Evolutionary conservation across 2,888 invertebrate species (phyloP).

Genomic region (Heliconius hortense): DNA sequence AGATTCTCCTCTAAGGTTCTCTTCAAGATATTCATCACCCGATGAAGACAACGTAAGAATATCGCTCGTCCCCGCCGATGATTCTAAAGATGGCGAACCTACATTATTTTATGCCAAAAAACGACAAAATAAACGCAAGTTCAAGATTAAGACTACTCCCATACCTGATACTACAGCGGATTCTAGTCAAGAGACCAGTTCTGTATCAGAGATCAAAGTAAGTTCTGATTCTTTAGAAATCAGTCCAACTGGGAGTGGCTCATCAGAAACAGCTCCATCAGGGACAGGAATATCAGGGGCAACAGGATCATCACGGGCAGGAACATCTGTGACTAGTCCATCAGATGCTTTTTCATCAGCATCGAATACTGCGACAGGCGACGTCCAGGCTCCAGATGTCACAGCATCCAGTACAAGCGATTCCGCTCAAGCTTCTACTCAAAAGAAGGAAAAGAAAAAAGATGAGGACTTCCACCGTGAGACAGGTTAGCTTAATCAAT

Average conservation of each 20-base stretch:
- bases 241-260: conserved; percentile 40
- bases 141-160: conserved; percentile 48
- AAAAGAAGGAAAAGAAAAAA: conserved; percentile 56
- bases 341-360: conserved; percentile 39
- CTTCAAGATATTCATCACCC: conserved; percentile 49
- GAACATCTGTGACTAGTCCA: conserved; percentile 32
- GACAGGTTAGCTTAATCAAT: conserved; percentile 57
- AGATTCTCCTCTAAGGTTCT: conserved; percentile 45
- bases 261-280: conserved; percentile 35
- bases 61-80: conserved; percentile 63
- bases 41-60: conserved; percentile 56
- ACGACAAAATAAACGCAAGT: conserved; percentile 55
- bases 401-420: conserved; percentile 52
- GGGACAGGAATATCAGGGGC: conserved; percentile 39
- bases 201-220: conserved; percentile 24
- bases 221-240: conserved; percentile 33
- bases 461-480: conserved; percentile 56
- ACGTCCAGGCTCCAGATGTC: conserved; percentile 40
- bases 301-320: conserved; percentile 36
- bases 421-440: conserved; percentile 60
- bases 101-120: conserved; percentile 67
- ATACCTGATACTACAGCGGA: conserved; percentile 31
- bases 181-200: conserved; percentile 33
- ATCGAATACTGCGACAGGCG: conserved; percentile 41
- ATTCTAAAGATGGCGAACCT: conserved; percentile 61